Base-by-base conservation (phyloP, 2,888 invertebrate species). In the Parapristionchus giblindavisi region DNA sequence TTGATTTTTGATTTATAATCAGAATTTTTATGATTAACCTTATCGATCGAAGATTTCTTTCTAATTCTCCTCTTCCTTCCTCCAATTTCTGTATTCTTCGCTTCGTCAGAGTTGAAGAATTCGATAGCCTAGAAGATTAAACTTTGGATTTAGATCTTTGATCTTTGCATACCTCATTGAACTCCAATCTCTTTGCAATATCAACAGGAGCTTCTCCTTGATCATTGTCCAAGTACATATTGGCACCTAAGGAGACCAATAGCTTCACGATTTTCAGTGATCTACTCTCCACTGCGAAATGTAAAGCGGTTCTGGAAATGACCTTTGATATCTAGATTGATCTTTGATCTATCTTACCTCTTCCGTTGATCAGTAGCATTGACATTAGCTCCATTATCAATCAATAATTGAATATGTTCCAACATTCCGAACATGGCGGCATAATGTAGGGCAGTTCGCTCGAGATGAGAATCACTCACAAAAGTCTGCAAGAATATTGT, bases 401-500 rank as follows among this genome's bases (percentile, higher is more conserved):
- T n/a, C 36, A 61, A 38, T 21, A 61, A n/a, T 3, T 36, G n/a
- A 38, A 61, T 61, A 38, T 61, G 60, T n/a, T 36, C 24, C n/a
- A 36, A 4, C 29, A 61, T 24, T 36, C 60, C 60, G 17, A 29
- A 61, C 6, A n/a, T n/a, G 4, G 60, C 36, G 3, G 36, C 60
- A 36, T 61, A 61, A 38, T 61, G 60, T 1, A 61, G 60, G 21
- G 60, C 60, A 8, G 60, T 29, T 17, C 60, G 11, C 34, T 61
- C 60, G 60, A 24, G 29, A n/a, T 61, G 14, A n/a, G 3, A 4
- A 5, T 61, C 60, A 38, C n/a, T n/a, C 29, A 8, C 8, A 1
- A 21, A 29, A 4, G 4, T 21, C 60, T 61, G 36, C 4, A 36
- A 61, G n/a, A 29, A 29, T 17, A 34, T 17, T 14, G 17, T 43